Evolutionary conservation across 1,140 invertebrate genomes (phyloP), one percentile per base, ranked within the genome.

Genomic region (Bombus waltoni): DNA sequence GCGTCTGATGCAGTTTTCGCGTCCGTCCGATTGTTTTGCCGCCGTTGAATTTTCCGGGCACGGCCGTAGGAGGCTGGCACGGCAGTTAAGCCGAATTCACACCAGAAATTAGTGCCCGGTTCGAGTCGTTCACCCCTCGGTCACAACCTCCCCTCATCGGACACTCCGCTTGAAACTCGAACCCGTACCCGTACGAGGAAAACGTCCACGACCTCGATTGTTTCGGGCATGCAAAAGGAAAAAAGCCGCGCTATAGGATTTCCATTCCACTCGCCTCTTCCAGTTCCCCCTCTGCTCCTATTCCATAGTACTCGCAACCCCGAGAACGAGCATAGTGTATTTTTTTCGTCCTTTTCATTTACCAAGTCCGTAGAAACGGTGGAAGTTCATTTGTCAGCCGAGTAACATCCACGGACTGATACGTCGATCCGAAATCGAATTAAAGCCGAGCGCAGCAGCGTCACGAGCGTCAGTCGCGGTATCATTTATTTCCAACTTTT

Each of bases 1-100:
- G 84, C 77, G 86, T 89, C 90, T 91, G 92, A 93, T 94, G 90
- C 92, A 92, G 92, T 94, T 94, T 93, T 94, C 93, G 87, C 91
- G 91, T 92, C 91, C 85, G 85, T 87, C 87, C 87, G 87, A 91
- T 92, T 92, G 90, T 93, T 93, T 93, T 85, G 88, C 83, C 88
- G 79, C 74, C 81, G 84, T 89, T 47, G 88, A 88, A 88, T 92
- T 92, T 91, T 86, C 76, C 68, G 68, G 68, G 22, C 53, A 38
- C 81, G 44, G 81, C n/a, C 79, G 85, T 76, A 76, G 75, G 32
- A 65, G 65, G 44, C 68, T 38, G 66, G 74, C n/a, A 18, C 38
- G 57, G 32, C 81, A 86, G 87, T 90, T 91, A 89, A 92, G 90
- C 90, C 88, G 85, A 91, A 92, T 92, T 93, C 92, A 89, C 90